phyloP scores from a whole-genome alignment of 2,888 invertebrate species.

The Schizaphis graminum region DNA sequence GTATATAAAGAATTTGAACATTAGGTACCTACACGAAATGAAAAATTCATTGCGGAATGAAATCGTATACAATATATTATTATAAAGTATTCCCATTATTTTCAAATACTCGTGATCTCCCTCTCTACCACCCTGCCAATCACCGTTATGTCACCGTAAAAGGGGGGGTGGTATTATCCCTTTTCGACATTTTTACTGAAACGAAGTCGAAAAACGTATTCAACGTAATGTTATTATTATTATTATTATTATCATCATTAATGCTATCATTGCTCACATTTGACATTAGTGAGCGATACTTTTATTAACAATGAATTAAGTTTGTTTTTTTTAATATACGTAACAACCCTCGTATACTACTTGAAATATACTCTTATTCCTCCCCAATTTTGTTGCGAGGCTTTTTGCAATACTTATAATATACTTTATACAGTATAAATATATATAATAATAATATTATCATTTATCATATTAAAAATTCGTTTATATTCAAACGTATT shows the following conservation, averaged over 20 bases:
- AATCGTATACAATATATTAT: neutral
- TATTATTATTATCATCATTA: conserved; percentile 14
- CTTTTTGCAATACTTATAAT: neutral
- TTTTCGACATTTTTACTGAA: neutral
- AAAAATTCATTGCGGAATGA: neutral
- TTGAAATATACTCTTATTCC: neutral
- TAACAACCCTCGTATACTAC: conserved; percentile 4
- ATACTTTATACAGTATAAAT: neutral
- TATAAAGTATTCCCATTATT: neutral
- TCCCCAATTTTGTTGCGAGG: neutral
- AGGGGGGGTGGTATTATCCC: neutral
- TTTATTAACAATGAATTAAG: conserved; percentile 24
- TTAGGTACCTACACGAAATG: neutral
- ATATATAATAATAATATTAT: neutral
- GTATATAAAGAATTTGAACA: neutral
- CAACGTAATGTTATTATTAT: conserved; percentile 25
- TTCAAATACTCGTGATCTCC: neutral
- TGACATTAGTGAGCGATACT: neutral
- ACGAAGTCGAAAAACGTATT: neutral
- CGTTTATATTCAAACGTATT: neutral
- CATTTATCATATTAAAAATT: neutral
- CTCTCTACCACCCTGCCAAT: neutral
- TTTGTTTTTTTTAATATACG: conserved; percentile 9
- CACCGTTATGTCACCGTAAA: neutral
- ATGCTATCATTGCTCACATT: neutral